phyloP scores from a whole-genome alignment of 2,797 vertebrate species.

The Poecilia wingei region DNA sequence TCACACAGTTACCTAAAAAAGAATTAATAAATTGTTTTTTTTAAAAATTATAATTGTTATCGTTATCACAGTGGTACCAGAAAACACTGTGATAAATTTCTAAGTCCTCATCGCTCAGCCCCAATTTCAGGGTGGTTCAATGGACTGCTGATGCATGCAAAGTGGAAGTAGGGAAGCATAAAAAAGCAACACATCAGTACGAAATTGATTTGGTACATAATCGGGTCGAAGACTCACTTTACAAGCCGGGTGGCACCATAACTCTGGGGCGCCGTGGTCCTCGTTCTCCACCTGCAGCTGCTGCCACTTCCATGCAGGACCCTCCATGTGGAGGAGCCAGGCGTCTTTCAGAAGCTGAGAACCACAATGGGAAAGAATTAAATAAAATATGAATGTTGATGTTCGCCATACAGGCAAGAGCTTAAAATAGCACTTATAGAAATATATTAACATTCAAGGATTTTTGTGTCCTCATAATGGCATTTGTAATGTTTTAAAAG shows the following conservation, averaged over 20 bases:
- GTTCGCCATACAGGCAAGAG: not conserved
- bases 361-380: not conserved
- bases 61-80: too few relatives aligned
- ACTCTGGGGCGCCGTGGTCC: slow-evolving; percentile 94
- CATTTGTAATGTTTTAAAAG: too few relatives aligned
- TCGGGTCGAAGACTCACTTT: slow-evolving; percentile 77
- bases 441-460: not conserved
- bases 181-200: not conserved
- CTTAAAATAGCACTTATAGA: not conserved
- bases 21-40: too few relatives aligned
- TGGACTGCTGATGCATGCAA: not conserved
- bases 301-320: slow-evolving; percentile 91
- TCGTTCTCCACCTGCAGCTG: slow-evolving; percentile 96
- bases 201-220: not conserved
- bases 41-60: too few relatives aligned
- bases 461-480: not conserved
- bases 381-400: accelerated
- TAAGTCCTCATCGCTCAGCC: too few relatives aligned
- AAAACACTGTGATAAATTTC: too few relatives aligned
- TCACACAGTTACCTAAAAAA: too few relatives aligned
- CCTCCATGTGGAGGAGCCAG: slow-evolving; percentile 93
- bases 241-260: slow-evolving; percentile 98
- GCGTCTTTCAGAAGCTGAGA: slow-evolving; percentile 94
- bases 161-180: not conserved
- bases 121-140: not conserved